A percentile compares a stretch with the other conserved stretches of the same genome.
These are phyloP conservation scores for Gnatocerus cornutus DNA, from an alignment of 2,888 invertebrate species.

Conservation along the genomic window DNA sequence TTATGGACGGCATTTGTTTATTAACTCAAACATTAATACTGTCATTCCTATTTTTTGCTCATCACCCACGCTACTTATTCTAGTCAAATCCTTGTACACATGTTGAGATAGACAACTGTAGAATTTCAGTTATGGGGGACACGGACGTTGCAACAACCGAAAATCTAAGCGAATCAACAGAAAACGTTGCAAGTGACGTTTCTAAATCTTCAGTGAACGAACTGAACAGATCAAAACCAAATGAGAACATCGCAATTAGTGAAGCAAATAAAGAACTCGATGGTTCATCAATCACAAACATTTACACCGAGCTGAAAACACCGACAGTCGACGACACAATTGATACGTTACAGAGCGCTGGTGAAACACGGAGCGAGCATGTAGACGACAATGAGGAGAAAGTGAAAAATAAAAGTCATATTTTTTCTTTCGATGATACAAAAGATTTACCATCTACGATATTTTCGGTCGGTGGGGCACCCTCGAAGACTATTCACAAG, in stretches of 20 bases:
- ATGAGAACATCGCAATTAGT: constrained; percentile 45
- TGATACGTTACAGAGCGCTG: not conserved
- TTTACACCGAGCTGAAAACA: not conserved
- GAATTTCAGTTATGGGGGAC: constrained; percentile 46
- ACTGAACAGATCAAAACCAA: constrained; percentile 48
- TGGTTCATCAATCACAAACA: not conserved
- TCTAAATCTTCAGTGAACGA: constrained; percentile 45
- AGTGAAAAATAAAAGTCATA: constrained; percentile 59
- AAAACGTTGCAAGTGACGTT: constrained; percentile 24
- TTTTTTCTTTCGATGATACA: constrained; percentile 57
- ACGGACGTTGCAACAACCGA: constrained; percentile 11
- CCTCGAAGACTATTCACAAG: constrained; percentile 45
- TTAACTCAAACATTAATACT: constrained; percentile 29
- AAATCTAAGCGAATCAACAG: constrained; percentile 13
- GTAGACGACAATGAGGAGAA: too few species aligned
- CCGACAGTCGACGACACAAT: not conserved
- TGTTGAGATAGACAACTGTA: not conserved
- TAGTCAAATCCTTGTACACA: constrained; percentile 3
- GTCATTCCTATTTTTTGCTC: constrained; percentile 44
- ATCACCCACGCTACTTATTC: constrained; percentile 31
- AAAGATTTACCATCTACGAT: constrained; percentile 45
- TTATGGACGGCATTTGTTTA: constrained; percentile 43
- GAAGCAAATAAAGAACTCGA: constrained; percentile 1
- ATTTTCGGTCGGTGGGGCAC: constrained; percentile 49
- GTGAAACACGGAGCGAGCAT: constrained; percentile 4